Base-by-base conservation (phyloP, 37 sponge, comb jelly and placozoan species). In the Oscarella lobularis region DNA sequence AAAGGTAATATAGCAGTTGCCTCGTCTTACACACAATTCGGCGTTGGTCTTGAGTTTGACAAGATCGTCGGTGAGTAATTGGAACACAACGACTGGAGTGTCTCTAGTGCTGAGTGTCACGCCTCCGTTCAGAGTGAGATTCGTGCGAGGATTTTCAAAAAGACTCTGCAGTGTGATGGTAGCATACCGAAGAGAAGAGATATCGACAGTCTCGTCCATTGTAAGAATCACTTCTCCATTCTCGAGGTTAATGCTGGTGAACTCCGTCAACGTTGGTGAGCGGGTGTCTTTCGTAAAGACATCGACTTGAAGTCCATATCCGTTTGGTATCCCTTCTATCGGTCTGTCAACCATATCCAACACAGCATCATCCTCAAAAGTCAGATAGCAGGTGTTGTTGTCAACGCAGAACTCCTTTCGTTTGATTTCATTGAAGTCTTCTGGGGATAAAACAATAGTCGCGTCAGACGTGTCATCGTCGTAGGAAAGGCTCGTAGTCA, bases 381-480 rank as follows among this genome's bases (percentile, higher is more conserved):
- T 72, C 9, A 94, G 81, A 75, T 80, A 89, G 71, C 94, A 93
- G 54, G 67, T 74, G 0, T 48, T 66, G 20, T 6, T 30, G 30
- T 48, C 31, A 33, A 79, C 67, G 67, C 94, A 93, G 85, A 89
- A 67, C 40, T 73, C 78, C 69, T 83, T 79, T 0, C 87, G 82
- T 66, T 89, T 93, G 73, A 93, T 93, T 41, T 93, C 90, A 73
- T 93, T 93, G 76, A 93, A 70, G 75, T 93, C 94, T 37, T 40
- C 76, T 2, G 40, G 66, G 41, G 78, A 76, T 4, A 93, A 38
- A 6, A 60, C 76, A 27, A 93, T 79, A 2, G 41, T 70, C 33
- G 89, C 76, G 37, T 76, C 66, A 3, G 90, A 74, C 39, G 87
- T 37, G 79, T 93, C 79, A 30, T 37, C 41, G 14, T 41, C 39